These are phyloP conservation scores for Lordiphosa fenestrarum DNA, from an alignment of 2,888 invertebrate genomes.

Conservation along the genomic window DNA sequence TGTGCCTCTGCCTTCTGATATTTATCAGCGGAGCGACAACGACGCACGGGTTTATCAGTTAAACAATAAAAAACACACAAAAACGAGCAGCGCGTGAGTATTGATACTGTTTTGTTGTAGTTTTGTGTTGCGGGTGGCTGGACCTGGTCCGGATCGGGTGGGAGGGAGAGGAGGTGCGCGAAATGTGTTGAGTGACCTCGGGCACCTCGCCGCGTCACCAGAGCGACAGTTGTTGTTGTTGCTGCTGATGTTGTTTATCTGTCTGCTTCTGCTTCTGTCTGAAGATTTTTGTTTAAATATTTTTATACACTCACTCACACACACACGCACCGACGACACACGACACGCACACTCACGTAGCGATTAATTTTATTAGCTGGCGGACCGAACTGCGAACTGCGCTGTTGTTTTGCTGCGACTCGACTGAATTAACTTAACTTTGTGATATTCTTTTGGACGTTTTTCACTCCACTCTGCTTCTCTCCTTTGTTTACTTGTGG, in stretches of 20 bases:
- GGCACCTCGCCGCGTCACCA: conserved; percentile 62
- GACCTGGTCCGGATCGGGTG: conserved; percentile 23
- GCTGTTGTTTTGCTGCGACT: no score
- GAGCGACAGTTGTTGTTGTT: conserved; percentile 35
- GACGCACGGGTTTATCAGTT: conserved; percentile 46
- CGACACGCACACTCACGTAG: conserved; percentile 9
- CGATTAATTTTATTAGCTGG: no score
- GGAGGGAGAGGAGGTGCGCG: conserved; percentile 43
- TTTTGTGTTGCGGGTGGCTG: conserved; percentile 49
- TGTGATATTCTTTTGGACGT: no score
- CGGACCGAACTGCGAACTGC: no score
- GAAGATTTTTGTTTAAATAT: conserved; percentile 65
- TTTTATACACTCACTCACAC: conserved; percentile 27
- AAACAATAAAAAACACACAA: conserved; percentile 47
- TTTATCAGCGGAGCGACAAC: conserved; percentile 27
- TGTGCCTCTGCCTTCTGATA: conserved; percentile 24
- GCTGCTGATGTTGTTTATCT: conserved; percentile 55
- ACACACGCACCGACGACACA: conserved; percentile 15
- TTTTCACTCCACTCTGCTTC: no score
- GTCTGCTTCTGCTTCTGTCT: conserved; percentile 46
- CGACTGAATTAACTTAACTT: no score
- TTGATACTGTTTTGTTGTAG: conserved; percentile 16
- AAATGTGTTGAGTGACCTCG: conserved; percentile 68
- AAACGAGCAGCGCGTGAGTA: conserved; percentile 57
- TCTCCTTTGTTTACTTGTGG: no score